phyloP scores from a whole-genome alignment of 2,888 invertebrate genomes.

The Willowsia nigromaculata region DNA sequence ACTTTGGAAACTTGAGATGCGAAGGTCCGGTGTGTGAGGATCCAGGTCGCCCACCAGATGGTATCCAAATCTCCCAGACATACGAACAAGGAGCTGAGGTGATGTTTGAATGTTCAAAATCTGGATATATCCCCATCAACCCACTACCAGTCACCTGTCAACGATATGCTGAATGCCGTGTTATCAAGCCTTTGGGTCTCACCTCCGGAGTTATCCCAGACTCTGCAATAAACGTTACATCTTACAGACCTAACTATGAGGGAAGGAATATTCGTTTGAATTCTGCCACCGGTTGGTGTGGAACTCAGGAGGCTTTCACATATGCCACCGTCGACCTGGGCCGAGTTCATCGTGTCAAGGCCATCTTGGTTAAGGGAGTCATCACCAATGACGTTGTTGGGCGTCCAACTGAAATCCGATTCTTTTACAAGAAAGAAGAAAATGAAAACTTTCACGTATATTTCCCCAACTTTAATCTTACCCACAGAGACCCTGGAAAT shows the following conservation, averaged over 20 bases:
- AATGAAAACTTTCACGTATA: slow-evolving; percentile 97
- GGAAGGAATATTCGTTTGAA: slow-evolving; percentile 93
- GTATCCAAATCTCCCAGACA: slow-evolving; percentile 88
- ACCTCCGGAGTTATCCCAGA: slow-evolving; percentile 96
- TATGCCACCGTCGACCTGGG: slow-evolving; percentile 97
- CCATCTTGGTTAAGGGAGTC: slow-evolving; percentile 95
- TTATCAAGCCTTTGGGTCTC: slow-evolving; percentile 93
- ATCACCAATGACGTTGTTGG: slow-evolving; percentile 97
- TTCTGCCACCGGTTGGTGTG: slow-evolving; percentile 97
- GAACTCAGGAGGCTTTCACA: slow-evolving; percentile 97
- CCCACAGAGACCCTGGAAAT: slow-evolving; percentile 97
- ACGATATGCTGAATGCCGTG: slow-evolving; percentile 95
- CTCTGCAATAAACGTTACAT: slow-evolving; percentile 96
- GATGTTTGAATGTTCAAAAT: slow-evolving; percentile 92
- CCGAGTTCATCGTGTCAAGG: slow-evolving; percentile 94
- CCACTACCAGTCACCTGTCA: slow-evolving; percentile 94
- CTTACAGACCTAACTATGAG: slow-evolving; percentile 94
- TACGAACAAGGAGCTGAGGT: slow-evolving; percentile 90
- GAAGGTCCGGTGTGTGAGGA: slow-evolving; percentile 98
- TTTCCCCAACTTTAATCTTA: slow-evolving; percentile 96
- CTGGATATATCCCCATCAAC: slow-evolving; percentile 95
- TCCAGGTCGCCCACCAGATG: slow-evolving; percentile 96
- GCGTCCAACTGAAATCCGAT: slow-evolving; percentile 96
- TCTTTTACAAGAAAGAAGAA: slow-evolving; percentile 97
- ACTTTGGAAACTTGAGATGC: slow-evolving; percentile 96